A percentile compares a stretch with the other conserved stretches of the same genome.
These are phyloP conservation scores for Escarpia spicata DNA, from an alignment of 2,888 invertebrate species.

Conservation along the genomic window DNA sequence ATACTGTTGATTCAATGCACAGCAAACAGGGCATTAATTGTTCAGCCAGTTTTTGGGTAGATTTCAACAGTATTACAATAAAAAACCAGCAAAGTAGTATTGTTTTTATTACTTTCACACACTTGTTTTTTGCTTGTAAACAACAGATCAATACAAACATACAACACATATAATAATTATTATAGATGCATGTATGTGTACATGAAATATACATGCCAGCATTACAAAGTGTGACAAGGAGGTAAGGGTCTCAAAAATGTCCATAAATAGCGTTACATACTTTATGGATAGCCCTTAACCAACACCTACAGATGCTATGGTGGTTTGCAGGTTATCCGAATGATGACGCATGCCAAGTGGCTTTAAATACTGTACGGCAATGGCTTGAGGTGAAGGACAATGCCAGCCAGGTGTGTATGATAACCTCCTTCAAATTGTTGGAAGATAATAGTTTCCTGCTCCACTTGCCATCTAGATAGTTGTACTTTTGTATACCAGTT, in stretches of 20 bases:
- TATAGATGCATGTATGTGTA: too few species aligned
- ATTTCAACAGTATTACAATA: too few species aligned
- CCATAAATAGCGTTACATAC: too few species aligned
- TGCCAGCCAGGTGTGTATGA: neutral
- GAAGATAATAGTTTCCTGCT: neutral
- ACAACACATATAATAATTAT: too few species aligned
- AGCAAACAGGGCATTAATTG: too few species aligned
- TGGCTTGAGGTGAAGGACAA: conserved; percentile 26
- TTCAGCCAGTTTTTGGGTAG: too few species aligned
- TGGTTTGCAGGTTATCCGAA: conserved; percentile 77
- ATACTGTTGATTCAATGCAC: too few species aligned
- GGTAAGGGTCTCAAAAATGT: too few species aligned
- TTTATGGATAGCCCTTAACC: too few species aligned
- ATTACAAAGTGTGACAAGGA: neutral
- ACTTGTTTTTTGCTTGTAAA: neutral
- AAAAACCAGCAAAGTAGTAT: too few species aligned
- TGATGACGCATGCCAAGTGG: conserved; percentile 80
- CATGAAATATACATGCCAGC: too few species aligned
- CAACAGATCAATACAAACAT: neutral
- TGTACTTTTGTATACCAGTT: neutral
- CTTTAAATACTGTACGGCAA: conserved; percentile 68
- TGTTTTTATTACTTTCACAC: too few species aligned
- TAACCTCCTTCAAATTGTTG: neutral
- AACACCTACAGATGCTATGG: neutral
- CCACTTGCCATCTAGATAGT: neutral